Evolutionary conservation across 2,797 vertebrate species (phyloP), one percentile per base, ranked within the genome.

Genomic region (Pangasius krempfi): DNA sequence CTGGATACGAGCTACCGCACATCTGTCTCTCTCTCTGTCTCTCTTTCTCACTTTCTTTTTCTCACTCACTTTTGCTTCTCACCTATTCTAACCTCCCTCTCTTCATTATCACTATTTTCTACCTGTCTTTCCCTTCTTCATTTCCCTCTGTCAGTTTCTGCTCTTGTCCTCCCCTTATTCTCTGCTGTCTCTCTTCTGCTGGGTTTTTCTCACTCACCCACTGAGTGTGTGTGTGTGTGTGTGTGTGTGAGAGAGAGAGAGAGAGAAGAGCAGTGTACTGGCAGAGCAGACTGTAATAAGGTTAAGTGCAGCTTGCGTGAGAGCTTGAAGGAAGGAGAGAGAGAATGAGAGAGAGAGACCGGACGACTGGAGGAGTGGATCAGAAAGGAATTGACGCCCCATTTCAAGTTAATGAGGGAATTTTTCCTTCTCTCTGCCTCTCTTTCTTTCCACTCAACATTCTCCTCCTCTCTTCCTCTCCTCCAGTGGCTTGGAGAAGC

Each of bases 401-500:
- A 13, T 90, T 89, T 89, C 87, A 89, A 92, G 66, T 88, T 89
- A 91, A 91, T 82, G 82, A 92, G 88, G 85, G 60, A 86, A 84
- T 92, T 90, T 89, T 89, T 84, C 84, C 91, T 80, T 76, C 76
- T 68, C 81, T 92, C 91, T 94, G 93, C 90, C 92, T 90, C 91
- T 94, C 60, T 72, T 79, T 52, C 88, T 82, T 60, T 84, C 93
- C 93, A 84, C 94, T 92, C 83, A 73, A 88, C 85, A 86, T 88
- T 86, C 91, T 85, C 33, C 82, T 88, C 88, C 87, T 91, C 90
- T 91, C 86, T 90, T 84, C 84, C 86, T 90, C 82, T 92, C 92
- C 87, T 95, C 94, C 93, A 99, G 98, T 97, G 97, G 92, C 94
- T 99, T 96, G 95, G 93, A 94, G 96, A 96, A 92, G 95, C 96